Evolutionary conservation across 2,113 vertebrate genomes (phyloP).

Genomic region (Empidonax traillii): DNA sequence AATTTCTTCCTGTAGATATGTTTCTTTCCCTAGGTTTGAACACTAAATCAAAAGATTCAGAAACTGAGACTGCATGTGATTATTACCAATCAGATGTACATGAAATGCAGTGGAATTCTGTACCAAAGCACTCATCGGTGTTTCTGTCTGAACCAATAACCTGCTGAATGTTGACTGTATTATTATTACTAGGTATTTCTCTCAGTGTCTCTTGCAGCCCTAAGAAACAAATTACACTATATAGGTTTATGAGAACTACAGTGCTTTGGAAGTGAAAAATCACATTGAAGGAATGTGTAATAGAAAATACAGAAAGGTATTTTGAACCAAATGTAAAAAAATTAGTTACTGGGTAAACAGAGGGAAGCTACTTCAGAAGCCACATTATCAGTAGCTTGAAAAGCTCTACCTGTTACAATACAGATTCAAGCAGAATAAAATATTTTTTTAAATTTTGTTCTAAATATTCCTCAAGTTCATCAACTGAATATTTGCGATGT

Average conservation of each 20-base stretch:
- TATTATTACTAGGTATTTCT: not conserved
- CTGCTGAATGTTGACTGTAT: not conserved
- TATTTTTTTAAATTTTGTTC: not conserved
- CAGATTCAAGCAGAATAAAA: not conserved
- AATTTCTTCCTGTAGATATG: not conserved
- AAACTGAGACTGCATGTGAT: not conserved
- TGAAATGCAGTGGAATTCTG: not conserved
- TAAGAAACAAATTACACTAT: not conserved
- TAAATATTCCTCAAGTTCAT: not conserved
- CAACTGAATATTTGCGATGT: not conserved
- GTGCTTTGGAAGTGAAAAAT: not conserved
- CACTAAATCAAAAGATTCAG: not conserved
- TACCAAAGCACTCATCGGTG: not conserved
- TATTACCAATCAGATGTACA: not conserved
- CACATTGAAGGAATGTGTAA: not conserved
- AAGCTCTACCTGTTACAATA: not conserved
- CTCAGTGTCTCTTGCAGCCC: not conserved
- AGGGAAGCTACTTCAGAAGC: not conserved
- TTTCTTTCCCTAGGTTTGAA: not conserved
- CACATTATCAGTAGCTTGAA: accelerated
- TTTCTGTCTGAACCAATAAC: not conserved
- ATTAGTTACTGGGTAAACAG: not conserved
- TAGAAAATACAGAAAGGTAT: not conserved
- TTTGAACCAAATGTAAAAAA: not conserved
- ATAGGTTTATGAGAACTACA: not conserved